Percentiles rank a stretch among this genome's conserved stretches.
Evolutionary conservation across 2,888 invertebrate species (phyloP).

Genomic region (Dryocosmus kuriphilus): DNA sequence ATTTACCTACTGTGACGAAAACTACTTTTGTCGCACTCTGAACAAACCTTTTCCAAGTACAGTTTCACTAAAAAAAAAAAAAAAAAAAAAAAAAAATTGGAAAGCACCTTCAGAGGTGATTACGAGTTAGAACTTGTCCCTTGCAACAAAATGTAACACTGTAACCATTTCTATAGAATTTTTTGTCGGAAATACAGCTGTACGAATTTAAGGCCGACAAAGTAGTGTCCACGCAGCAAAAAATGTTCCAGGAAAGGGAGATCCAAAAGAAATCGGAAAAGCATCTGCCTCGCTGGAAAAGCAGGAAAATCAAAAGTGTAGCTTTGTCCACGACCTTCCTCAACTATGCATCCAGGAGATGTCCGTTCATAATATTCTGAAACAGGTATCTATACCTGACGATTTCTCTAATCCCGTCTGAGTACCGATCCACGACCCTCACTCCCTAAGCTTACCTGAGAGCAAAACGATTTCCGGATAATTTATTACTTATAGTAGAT

Average conservation of each 20-base stretch:
- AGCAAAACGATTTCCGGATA: slow-evolving; percentile 64
- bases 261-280: slow-evolving; percentile 31
- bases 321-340: slow-evolving; percentile 22
- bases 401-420: slow-evolving; percentile 62
- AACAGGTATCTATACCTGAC: slow-evolving; percentile 54
- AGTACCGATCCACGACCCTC: slow-evolving; percentile 52
- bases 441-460: slow-evolving; percentile 60
- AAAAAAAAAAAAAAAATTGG: slow-evolving; percentile 6
- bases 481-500: slow-evolving; percentile 71
- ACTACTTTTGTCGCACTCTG: neutral
- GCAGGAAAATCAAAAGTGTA: slow-evolving; percentile 28
- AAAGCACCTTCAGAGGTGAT: neutral
- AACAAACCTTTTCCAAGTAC: slow-evolving; percentile 15
- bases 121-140: neutral
- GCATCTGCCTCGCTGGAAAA: slow-evolving; percentile 24
- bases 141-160: slow-evolving; percentile 33
- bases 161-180: slow-evolving; percentile 28
- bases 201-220: slow-evolving; percentile 36
- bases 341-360: slow-evolving; percentile 14
- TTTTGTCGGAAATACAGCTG: slow-evolving; percentile 28
- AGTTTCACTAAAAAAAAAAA: neutral
- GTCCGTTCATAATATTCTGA: slow-evolving; percentile 21
- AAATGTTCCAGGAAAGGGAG: slow-evolving; percentile 29
- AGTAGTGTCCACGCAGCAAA: slow-evolving; percentile 30
- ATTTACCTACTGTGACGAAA: neutral